Conservation (phyloP, 2,888 invertebrate species). For the Dynastes grantii region DNA sequence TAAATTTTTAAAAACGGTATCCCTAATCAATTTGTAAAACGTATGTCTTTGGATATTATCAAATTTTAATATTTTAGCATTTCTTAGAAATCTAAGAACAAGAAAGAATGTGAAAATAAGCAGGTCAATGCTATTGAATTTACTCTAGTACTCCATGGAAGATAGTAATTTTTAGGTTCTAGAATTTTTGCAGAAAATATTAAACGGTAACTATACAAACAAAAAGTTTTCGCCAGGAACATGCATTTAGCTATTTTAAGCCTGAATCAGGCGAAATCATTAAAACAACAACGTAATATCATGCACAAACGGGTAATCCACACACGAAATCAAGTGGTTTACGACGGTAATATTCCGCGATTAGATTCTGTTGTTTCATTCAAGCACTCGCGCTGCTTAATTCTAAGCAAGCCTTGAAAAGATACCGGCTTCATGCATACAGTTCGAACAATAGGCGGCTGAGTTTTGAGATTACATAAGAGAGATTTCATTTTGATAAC, state of each 20-base stretch:
- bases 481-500: conserved; percentile 5
- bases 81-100: too few species aligned
- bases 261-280: neutral
- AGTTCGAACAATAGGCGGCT: conserved; percentile 2
- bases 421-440: neutral
- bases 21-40: too few species aligned
- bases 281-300: conserved; percentile 9
- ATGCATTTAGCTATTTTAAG: neutral
- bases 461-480: conserved; percentile 3
- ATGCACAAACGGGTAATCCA: neutral
- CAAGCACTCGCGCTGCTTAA: neutral
- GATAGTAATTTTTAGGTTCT: too few species aligned
- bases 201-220: too few species aligned
- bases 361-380: conserved; percentile 12
- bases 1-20: too few species aligned
- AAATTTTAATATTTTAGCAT: too few species aligned
- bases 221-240: too few species aligned
- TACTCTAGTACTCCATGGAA: too few species aligned
- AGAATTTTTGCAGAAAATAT: too few species aligned
- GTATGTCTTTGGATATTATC: too few species aligned
- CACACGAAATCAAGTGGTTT: conserved; percentile 2
- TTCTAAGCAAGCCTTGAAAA: neutral
- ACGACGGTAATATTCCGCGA: neutral
- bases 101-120: too few species aligned
- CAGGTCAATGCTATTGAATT: too few species aligned